Evolutionary conservation across 2,888 invertebrate species (phyloP).

Genomic region (Coremacera marginata): DNA sequence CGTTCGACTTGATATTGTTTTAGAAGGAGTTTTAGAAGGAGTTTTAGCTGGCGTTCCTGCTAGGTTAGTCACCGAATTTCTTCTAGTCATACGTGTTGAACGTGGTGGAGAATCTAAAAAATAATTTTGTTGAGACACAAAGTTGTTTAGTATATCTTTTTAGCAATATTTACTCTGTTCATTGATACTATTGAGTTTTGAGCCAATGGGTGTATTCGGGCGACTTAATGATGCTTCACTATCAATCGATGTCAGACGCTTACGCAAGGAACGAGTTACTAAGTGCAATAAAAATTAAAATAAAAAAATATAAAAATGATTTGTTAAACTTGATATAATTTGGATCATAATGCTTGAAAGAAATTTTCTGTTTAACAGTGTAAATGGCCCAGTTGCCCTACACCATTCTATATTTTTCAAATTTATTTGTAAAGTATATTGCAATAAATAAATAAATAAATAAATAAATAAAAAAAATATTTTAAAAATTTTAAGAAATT

Average conservation of each 20-base stretch:
- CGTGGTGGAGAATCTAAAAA: conserved; percentile 52
- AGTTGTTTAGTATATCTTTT: neutral
- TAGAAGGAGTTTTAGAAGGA: conserved; percentile 20
- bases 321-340: too few relatives aligned
- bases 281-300: conserved; percentile 16
- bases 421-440: too few relatives aligned
- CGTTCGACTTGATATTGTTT: conserved; percentile 25
- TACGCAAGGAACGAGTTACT: conserved; percentile 58
- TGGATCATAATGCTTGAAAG: too few relatives aligned
- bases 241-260: conserved; percentile 54
- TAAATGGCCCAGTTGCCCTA: too few relatives aligned
- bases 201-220: conserved; percentile 51
- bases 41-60: conserved; percentile 43
- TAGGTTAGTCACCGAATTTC: conserved; percentile 52
- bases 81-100: conserved; percentile 51
- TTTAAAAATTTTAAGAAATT: too few relatives aligned
- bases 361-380: too few relatives aligned
- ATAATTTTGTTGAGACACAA: neutral
- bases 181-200: conserved; percentile 41
- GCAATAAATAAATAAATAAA: too few relatives aligned
- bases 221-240: conserved; percentile 49
- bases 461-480: too few relatives aligned
- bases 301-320: neutral
- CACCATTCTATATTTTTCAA: too few relatives aligned
- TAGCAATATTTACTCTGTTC: conserved; percentile 47